phyloP scores from a whole-genome alignment of 1,140 invertebrate species.

The Trichonephila clavata region DNA sequence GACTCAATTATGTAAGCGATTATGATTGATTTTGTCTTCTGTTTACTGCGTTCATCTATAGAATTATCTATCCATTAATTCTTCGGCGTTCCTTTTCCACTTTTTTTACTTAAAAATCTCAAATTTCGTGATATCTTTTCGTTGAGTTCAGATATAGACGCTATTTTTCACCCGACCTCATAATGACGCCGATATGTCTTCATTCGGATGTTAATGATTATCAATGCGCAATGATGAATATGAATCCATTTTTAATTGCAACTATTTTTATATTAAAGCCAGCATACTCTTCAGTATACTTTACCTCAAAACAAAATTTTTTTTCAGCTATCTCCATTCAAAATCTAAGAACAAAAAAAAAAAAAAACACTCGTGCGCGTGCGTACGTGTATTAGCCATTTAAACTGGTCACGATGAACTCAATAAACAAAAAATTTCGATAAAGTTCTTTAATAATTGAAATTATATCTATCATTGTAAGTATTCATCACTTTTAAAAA shows the following conservation, averaged over 20 bases:
- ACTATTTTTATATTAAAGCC: neutral
- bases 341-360: too few relatives aligned
- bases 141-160: neutral
- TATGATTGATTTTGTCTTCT: neutral
- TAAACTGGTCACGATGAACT: too few relatives aligned
- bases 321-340: neutral
- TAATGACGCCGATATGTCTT: neutral
- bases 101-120: neutral
- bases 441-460: too few relatives aligned
- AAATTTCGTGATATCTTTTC: neutral
- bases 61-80: constrained; percentile 1
- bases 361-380: neutral
- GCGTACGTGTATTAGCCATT: too few relatives aligned
- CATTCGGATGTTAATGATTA: neutral
- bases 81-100: neutral
- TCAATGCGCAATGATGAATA: constrained; percentile 6
- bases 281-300: neutral
- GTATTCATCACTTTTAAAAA: too few relatives aligned
- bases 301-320: neutral
- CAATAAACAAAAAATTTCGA: too few relatives aligned
- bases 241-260: constrained; percentile 13
- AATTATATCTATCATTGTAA: too few relatives aligned
- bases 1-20: neutral
- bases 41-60: neutral
- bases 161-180: neutral